These are phyloP conservation scores for Graphium colonna DNA, from an alignment of 2,888 invertebrate species.

Conservation along the genomic window DNA sequence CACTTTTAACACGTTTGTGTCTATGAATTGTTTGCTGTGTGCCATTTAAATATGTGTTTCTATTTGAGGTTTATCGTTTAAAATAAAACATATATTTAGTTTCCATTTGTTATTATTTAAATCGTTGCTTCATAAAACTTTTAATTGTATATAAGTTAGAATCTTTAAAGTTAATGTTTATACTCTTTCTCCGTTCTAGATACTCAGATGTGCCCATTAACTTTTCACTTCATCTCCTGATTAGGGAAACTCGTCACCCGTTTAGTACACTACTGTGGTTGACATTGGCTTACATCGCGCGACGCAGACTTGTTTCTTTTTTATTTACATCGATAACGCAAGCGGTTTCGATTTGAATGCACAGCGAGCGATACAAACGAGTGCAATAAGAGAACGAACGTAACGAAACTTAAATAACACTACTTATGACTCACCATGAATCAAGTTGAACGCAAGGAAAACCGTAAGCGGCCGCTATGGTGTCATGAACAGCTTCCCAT, in stretches of 20 bases:
- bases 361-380: not conserved
- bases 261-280: constrained; percentile 10
- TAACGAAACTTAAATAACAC: constrained; percentile 27
- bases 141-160: not conserved
- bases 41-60: not conserved
- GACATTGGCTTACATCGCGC: constrained; percentile 24
- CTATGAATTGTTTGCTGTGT: not conserved
- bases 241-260: constrained; percentile 21
- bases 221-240: constrained; percentile 21
- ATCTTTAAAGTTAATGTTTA: constrained; percentile 4
- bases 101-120: not conserved
- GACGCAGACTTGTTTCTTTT: constrained; percentile 6
- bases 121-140: not conserved
- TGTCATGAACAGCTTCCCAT: constrained; percentile 65
- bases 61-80: not conserved
- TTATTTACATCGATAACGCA: constrained; percentile 7
- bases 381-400: not conserved
- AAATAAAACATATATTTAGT: too few relatives aligned
- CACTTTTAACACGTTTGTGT: constrained; percentile 1
- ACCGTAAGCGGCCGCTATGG: constrained; percentile 42
- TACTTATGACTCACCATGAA: constrained; percentile 53
- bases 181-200: constrained; percentile 15
- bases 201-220: not conserved
- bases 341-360: constrained; percentile 3
- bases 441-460: constrained; percentile 43